phyloP scores from a whole-genome alignment of 2,797 vertebrate genomes.

The Morelia viridis region DNA sequence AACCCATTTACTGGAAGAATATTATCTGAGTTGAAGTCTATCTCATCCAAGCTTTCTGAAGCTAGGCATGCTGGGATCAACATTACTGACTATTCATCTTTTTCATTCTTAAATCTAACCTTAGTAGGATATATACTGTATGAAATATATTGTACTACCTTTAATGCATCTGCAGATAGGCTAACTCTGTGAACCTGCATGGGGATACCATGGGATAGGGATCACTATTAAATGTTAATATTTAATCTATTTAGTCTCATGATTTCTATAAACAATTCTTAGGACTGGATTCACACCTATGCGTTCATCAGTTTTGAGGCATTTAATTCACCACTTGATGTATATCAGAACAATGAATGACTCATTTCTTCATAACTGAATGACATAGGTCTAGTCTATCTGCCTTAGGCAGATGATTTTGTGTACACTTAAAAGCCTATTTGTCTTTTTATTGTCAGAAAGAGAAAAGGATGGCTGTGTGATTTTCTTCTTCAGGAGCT shows the following conservation, averaged over 20 bases:
- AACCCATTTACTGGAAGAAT: slow-evolving; percentile 35
- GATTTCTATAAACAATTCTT: neutral
- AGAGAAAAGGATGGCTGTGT: no score
- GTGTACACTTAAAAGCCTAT: neutral
- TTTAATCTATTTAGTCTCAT: neutral
- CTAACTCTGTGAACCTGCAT: neutral
- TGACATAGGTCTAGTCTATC: neutral
- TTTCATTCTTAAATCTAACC: slow-evolving; percentile 21
- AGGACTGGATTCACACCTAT: neutral
- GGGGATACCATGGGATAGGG: neutral
- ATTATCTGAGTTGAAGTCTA: slow-evolving; percentile 10
- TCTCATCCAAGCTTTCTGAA: slow-evolving; percentile 32
- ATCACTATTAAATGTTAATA: neutral
- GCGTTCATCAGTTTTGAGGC: neutral
- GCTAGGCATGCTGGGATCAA: neutral
- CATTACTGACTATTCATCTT: neutral
- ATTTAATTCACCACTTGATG: neutral
- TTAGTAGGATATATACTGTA: neutral
- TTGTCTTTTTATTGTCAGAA: no score
- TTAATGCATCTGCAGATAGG: slow-evolving; percentile 9
- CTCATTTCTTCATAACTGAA: neutral
- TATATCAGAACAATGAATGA: neutral
- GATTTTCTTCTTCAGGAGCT: neutral
- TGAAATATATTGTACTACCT: neutral
- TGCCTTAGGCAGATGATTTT: no score